Evolutionary conservation across 2,113 vertebrate genomes (phyloP), one percentile per base, ranked within the genome.

Genomic region (Microtus pennsylvanicus): DNA sequence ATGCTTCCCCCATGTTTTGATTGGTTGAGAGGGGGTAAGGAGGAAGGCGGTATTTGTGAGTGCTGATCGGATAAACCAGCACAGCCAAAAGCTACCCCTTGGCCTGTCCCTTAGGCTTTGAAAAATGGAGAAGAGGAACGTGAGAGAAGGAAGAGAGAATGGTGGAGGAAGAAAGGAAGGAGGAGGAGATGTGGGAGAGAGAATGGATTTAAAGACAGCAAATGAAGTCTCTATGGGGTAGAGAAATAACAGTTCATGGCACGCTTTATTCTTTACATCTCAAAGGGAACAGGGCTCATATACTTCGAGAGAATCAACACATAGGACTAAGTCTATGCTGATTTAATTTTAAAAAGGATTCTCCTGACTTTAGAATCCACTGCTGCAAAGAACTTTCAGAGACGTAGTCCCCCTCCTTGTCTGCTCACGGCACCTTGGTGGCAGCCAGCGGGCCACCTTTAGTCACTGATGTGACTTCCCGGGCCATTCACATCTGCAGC

Each of bases 311-410:
- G 14, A 69, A n/a, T 72, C 81, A 87, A 65, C 33, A 89, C 65
- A 72, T 74, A 87, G 3, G 3, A 81, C 55, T 80, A 42, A 22
- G 17, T 38, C 33, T 28, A 19, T 80, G 81, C 28, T 19, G 13
- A 78, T 58, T 94, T 61, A 70, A 90, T 87, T 70, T 35, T 30
- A 22, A 87, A 96, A 78, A 93, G 24, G 67, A 90, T 63, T 89
- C 87, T 86, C 16, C 21, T 76, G 69, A 75, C 10, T 5, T 93
- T 89, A 75, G 28, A 95, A 82, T 90, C 63, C 16, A 55, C 22
- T 50, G 22, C 26, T 83, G 38, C 69, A 85, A 92, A 38, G 26
- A 65, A 63, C 82, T 93, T 82, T 91, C 86, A 87, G 86, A 87
- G 88, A 72, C 74, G 78, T 42, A 22, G 47, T 55, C 86, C 94